A percentile compares a stretch with the other conserved stretches of the same genome.
Conservation (phyloP, 1,140 invertebrate genomes). For the Agraylea sexmaculata region DNA sequence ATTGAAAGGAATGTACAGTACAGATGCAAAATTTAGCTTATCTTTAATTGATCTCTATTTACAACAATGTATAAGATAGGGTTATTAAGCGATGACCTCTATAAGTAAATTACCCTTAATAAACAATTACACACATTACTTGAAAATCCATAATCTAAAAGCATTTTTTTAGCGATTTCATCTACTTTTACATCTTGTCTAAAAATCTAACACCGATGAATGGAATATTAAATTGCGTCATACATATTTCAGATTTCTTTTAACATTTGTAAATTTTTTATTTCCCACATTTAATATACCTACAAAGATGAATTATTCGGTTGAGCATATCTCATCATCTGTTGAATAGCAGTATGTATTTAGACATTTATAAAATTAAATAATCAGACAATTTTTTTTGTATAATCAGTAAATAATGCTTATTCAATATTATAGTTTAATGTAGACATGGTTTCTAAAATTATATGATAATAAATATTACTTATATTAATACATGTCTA, state of each 20-base stretch:
- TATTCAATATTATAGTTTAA: too few relatives aligned
- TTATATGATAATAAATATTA: too few relatives aligned
- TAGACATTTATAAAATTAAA: too few relatives aligned
- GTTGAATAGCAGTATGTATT: too few relatives aligned
- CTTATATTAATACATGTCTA: too few relatives aligned
- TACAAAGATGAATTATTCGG: constrained; percentile 14
- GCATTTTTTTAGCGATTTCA: constrained; percentile 13
- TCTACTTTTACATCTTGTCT: constrained; percentile 17
- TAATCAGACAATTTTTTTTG: too few relatives aligned
- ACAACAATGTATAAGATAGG: constrained; percentile 2
- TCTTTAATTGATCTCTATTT: constrained; percentile 5
- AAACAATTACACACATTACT: constrained; percentile 16
- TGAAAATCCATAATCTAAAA: constrained; percentile 16
- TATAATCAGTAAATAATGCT: too few relatives aligned
- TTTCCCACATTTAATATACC: constrained; percentile 14
- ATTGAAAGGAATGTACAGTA: constrained; percentile 7
- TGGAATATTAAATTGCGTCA: constrained; percentile 22
- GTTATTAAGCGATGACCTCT: constrained; percentile 8
- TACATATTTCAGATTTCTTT: constrained; percentile 18
- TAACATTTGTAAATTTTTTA: constrained; percentile 19
- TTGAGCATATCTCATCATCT: too few relatives aligned
- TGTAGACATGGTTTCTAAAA: too few relatives aligned
- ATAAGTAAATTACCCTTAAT: constrained; percentile 11
- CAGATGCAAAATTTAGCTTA: constrained; percentile 4
- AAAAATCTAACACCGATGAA: constrained; percentile 21